Evolutionary conservation across 2,797 vertebrate species (phyloP).

Genomic region (Buphagus erythrorhynchus): DNA sequence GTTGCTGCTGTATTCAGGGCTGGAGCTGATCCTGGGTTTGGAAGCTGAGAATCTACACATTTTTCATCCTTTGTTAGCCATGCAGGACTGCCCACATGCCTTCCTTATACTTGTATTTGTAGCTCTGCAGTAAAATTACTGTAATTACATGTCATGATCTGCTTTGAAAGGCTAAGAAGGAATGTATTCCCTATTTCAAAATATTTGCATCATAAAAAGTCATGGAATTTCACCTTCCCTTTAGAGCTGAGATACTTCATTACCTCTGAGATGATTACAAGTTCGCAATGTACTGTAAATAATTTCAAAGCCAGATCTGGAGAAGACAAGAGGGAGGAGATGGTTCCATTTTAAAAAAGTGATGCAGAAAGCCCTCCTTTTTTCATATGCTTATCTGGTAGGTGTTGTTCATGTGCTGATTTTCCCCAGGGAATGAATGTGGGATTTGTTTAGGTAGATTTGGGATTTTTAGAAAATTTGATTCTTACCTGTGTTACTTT

Average conservation of each 20-base stretch:
- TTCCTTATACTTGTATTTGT: not conserved
- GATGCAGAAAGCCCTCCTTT: not conserved
- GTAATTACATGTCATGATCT: conserved; percentile 13
- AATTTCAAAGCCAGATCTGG: not conserved
- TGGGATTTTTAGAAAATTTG: not conserved
- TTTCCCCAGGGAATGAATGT: not conserved
- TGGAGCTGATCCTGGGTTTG: not conserved
- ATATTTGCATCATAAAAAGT: conserved; percentile 13
- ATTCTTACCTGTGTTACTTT: not conserved
- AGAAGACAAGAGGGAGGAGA: not conserved
- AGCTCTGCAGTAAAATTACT: not conserved
- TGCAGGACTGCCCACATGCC: not conserved
- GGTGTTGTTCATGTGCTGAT: not conserved
- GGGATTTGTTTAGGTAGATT: not conserved
- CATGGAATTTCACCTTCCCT: not conserved
- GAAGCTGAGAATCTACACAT: not conserved
- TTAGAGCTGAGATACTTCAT: not conserved
- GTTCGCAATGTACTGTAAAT: not conserved
- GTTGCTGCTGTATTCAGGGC: not conserved
- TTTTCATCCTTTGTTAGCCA: not conserved
- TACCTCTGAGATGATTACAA: not conserved
- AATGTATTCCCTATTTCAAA: conserved; percentile 3
- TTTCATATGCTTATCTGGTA: not conserved
- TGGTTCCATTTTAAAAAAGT: not conserved
- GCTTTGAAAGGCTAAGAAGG: not conserved